A percentile compares a stretch with the other conserved stretches of the same genome.
Evolutionary conservation across 2,113 vertebrate species (phyloP).

Genomic region (Pangasianodon gigas): DNA sequence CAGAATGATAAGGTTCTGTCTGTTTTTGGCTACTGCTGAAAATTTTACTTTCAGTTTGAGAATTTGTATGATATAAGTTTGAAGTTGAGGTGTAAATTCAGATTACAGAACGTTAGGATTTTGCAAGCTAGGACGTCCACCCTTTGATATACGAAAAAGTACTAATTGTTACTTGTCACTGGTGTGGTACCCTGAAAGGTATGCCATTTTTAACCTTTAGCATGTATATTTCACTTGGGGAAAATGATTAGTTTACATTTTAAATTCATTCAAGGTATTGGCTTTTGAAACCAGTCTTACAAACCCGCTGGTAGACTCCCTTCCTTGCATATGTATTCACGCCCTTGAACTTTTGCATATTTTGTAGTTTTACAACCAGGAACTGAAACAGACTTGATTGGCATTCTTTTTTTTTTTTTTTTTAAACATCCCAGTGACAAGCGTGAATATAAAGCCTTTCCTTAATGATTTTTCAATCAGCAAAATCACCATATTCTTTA

Average conservation of each 20-base stretch:
- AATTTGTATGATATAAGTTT: too few relatives aligned
- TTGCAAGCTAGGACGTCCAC: neutral
- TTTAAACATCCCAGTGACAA: neutral
- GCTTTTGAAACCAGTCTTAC: neutral
- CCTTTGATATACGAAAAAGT: neutral
- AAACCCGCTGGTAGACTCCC: too few relatives aligned
- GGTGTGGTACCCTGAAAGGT: neutral
- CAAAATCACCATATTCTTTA: neutral
- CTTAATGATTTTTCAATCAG: neutral
- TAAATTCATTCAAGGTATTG: neutral
- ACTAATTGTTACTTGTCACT: neutral
- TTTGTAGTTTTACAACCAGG: neutral
- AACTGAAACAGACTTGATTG: neutral
- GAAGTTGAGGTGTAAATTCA: neutral
- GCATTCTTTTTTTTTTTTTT: too few relatives aligned
- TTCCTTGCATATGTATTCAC: neutral
- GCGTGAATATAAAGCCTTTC: neutral
- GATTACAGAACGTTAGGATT: neutral
- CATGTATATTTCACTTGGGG: too few relatives aligned
- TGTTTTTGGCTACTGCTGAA: too few relatives aligned
- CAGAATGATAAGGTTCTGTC: too few relatives aligned
- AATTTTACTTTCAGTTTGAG: too few relatives aligned
- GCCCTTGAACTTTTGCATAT: neutral
- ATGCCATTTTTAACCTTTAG: too few relatives aligned
- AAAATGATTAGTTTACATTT: neutral